A percentile compares a stretch with the other conserved stretches of the same genome.
These are phyloP conservation scores for Limnothrissa miodon DNA, from an alignment of 2,113 vertebrate genomes.

Conservation along the genomic window DNA sequence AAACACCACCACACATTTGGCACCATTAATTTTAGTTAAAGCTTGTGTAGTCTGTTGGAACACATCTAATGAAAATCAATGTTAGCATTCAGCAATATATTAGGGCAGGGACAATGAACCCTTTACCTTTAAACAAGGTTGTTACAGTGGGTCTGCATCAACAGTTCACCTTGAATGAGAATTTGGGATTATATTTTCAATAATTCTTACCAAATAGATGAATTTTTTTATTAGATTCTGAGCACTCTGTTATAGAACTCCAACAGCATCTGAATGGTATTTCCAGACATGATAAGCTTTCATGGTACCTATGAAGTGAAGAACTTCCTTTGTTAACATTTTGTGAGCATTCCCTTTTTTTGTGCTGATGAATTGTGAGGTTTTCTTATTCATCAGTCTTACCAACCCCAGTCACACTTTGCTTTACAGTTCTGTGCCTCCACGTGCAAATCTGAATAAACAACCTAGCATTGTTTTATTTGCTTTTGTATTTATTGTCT, in stretches of 20 bases:
- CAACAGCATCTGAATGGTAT: not conserved
- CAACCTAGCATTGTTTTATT: not conserved
- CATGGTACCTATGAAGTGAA: not conserved
- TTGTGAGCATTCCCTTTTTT: not conserved
- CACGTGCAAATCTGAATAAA: not conserved
- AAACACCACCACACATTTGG: constrained; percentile 5
- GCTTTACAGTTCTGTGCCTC: not conserved
- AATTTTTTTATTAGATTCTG: not conserved
- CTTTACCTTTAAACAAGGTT: not conserved
- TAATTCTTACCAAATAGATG: not conserved
- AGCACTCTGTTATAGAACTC: not conserved
- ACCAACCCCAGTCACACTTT: not conserved
- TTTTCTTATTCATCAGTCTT: not conserved
- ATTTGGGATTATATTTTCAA: not conserved
- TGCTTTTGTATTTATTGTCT: not conserved
- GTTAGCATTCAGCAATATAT: constrained; percentile 30
- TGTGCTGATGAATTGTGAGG: not conserved
- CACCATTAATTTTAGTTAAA: constrained; percentile 45
- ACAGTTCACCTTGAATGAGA: not conserved
- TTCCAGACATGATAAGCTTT: not conserved
- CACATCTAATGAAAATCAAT: constrained; percentile 43
- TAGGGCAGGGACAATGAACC: constrained; percentile 20
- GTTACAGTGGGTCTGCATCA: not conserved
- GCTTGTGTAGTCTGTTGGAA: constrained; percentile 29
- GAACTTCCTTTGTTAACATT: not conserved